Evolutionary conservation across 2,797 vertebrate species (phyloP).

Genomic region (Sebastes dallii): DNA sequence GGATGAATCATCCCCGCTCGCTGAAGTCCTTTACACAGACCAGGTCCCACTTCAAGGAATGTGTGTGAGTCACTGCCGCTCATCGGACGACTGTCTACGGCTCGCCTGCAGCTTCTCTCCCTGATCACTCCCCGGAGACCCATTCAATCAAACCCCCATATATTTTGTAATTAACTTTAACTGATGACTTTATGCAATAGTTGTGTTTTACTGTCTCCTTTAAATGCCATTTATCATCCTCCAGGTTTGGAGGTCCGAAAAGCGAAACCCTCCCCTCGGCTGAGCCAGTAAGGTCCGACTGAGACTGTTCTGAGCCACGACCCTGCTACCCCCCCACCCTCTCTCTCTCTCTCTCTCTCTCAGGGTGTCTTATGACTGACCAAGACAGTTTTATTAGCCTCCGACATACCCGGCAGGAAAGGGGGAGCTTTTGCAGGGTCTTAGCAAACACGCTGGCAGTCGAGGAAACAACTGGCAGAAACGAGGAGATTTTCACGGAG

Average conservation of each 20-base stretch:
- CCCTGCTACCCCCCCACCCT: slow-evolving; percentile 18
- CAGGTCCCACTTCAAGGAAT: slow-evolving; percentile 78
- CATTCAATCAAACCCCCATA: slow-evolving; percentile 80
- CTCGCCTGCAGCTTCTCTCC: slow-evolving; percentile 74
- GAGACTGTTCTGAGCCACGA: slow-evolving; percentile 48
- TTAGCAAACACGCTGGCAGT: slow-evolving; percentile 71
- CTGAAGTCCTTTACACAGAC: slow-evolving; percentile 79
- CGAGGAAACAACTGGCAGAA: slow-evolving; percentile 79
- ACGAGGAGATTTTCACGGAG: slow-evolving; percentile 72
- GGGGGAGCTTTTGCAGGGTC: slow-evolving; percentile 65
- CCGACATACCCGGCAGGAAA: slow-evolving; percentile 75
- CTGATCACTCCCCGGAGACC: slow-evolving; percentile 74
- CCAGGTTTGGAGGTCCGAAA: slow-evolving; percentile 52
- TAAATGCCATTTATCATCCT: slow-evolving; percentile 74
- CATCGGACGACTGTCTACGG: slow-evolving; percentile 64
- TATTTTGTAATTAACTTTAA: slow-evolving; percentile 80
- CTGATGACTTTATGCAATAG: slow-evolving; percentile 78
- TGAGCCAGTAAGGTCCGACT: slow-evolving; percentile 50
- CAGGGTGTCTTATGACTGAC: slow-evolving; percentile 74
- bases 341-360: slow-evolving; percentile 42
- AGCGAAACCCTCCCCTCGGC: slow-evolving; percentile 40
- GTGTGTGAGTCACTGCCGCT: slow-evolving; percentile 73
- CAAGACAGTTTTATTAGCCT: slow-evolving; percentile 81
- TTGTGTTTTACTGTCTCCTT: slow-evolving; percentile 80
- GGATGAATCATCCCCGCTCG: slow-evolving; percentile 67